A percentile compares a stretch with the other conserved stretches of the same genome.
Evolutionary conservation across 2,113 vertebrate species (phyloP).

Genomic region (Microcebus murinus): DNA sequence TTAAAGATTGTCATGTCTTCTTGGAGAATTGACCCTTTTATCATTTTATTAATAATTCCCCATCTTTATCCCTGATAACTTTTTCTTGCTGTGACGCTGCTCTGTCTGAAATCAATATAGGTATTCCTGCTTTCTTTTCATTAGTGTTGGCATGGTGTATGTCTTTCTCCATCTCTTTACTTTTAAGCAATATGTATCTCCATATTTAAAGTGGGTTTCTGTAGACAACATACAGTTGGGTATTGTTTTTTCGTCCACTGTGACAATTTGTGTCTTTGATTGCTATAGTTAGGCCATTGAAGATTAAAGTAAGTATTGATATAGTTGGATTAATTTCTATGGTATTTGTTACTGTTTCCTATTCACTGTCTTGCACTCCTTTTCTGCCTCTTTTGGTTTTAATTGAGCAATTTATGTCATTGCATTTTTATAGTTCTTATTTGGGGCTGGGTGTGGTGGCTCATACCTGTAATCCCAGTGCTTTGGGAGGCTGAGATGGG

Average conservation of each 20-base stretch:
- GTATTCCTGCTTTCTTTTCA: not conserved
- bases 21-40: not conserved
- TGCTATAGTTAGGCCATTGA: not conserved
- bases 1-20: not conserved
- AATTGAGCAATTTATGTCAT: not conserved
- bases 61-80: not conserved
- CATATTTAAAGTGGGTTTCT: not conserved
- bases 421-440: not conserved
- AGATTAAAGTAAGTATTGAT: not conserved
- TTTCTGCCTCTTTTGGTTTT: not conserved
- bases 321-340: not conserved
- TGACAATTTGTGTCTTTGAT: not conserved
- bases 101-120: not conserved
- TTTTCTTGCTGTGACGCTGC: constrained; percentile 5
- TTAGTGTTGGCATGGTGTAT: not conserved
- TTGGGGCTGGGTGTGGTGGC: not conserved
- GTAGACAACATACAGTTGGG: not conserved
- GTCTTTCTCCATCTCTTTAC: not conserved
- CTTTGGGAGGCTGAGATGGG: too few relatives aligned
- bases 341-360: not conserved
- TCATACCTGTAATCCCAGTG: too few relatives aligned
- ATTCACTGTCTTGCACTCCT: not conserved
- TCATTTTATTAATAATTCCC: not conserved
- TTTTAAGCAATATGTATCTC: not conserved
- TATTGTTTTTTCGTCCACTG: not conserved